These are phyloP conservation scores for Melanotaenia pygmaea DNA, from an alignment of 2,797 vertebrate genomes.

Conservation along the genomic window DNA sequence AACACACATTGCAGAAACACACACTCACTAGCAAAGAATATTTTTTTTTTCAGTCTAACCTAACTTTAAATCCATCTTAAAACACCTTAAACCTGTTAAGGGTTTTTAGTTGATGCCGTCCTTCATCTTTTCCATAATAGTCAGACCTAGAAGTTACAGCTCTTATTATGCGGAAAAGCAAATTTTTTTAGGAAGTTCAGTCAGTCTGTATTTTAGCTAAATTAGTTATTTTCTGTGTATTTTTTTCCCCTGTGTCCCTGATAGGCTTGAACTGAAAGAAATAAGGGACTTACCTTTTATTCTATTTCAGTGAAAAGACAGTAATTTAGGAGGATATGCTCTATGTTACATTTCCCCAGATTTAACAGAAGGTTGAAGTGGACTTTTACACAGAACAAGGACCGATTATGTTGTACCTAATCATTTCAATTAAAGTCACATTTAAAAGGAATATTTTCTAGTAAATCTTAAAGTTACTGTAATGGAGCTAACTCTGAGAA, in stretches of 20 bases:
- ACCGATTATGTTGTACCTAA: neutral
- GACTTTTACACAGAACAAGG: neutral
- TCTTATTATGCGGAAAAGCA: neutral
- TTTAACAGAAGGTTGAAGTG: neutral
- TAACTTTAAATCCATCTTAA: neutral
- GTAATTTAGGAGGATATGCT: neutral
- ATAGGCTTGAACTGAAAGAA: too few species aligned
- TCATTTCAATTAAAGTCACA: too few species aligned
- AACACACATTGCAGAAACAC: neutral
- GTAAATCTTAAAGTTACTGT: neutral
- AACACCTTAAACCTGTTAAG: conserved; percentile 5
- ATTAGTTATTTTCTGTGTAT: neutral
- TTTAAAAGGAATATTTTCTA: neutral
- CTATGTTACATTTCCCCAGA: neutral
- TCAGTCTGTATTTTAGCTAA: neutral
- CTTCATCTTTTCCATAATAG: neutral
- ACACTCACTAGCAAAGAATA: neutral
- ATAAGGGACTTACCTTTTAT: too few species aligned
- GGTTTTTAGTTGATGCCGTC: neutral
- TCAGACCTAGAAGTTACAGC: neutral
- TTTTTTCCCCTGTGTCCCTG: neutral
- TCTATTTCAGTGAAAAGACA: too few species aligned
- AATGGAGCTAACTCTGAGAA: neutral
- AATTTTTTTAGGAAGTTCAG: too few species aligned
- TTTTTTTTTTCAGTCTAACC: too few species aligned